Base-by-base conservation (phyloP, 2,888 invertebrate genomes). In the Nymphalis polychloros region DNA sequence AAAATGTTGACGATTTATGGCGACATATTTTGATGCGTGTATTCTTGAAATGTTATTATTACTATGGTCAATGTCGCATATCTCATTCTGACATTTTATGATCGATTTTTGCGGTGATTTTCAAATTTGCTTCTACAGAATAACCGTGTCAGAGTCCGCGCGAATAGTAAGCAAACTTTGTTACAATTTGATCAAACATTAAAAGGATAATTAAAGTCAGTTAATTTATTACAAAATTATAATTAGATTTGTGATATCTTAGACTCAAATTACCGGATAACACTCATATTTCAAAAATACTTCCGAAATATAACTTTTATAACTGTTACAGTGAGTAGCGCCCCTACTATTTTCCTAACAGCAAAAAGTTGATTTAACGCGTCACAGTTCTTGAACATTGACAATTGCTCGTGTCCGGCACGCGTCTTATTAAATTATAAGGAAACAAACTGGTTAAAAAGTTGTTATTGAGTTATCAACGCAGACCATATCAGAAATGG, bases 351-450 rank as follows among this genome's bases (percentile, higher is more conserved):
- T 72, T 71, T 74, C 71, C 72, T 66, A 68, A 63, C 62, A 63
- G 64, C 68, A 73, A 73, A 68, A 70, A 74, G 72, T 70, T 71
- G 66, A 74, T 74, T 73, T 67, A 69, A 55, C 68, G 72, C 82
- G 89, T 89, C 83, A 88, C 86, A 88, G 81, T 81, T 60, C 73
- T 74, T 85, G 82, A 77, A 67, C 85, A 85, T 75, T 73, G 78
- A 87, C 86, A 87, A 87, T 84, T 77, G 81, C 73, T 70, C 68
- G 75, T 77, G 78, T 77, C 86, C 83, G 86, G 85, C 89, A 88
- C 89, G 85, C 83, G 88, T 76, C 86, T 88, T 90, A 88, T 90
- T 90, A 88, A 90, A 91, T 90, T 88, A 89, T 85, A 85, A 88
- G 86, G 84, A 87, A 88, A 87, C 46, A 61, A 61, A 31, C 48